Percentiles rank a stretch among this genome's conserved stretches.
Evolutionary conservation across 2,888 invertebrate genomes (phyloP).

Genomic region (Macrophya alboannulata): DNA sequence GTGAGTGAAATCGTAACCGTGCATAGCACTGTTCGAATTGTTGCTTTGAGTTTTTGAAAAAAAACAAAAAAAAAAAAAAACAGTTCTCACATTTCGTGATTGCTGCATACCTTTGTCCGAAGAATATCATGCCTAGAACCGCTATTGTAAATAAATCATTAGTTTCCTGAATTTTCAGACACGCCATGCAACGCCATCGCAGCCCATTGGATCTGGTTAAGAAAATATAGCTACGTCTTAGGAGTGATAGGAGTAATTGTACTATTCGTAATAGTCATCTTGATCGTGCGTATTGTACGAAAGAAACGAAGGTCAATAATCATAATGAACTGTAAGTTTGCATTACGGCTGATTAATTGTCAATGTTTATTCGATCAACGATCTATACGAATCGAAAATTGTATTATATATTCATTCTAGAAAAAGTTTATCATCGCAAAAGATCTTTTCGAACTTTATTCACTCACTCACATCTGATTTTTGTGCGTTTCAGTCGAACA

Average conservation of each 20-base stretch:
- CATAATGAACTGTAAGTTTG: not conserved
- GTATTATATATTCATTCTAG: not conserved
- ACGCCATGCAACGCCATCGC: not conserved
- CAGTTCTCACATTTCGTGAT: not conserved
- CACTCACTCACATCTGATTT: not conserved
- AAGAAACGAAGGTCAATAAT: not conserved
- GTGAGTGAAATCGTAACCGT: not conserved
- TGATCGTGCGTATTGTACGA: not conserved
- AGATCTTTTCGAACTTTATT: not conserved
- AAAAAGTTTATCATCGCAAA: not conserved
- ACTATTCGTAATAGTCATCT: not conserved
- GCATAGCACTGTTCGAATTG: too few relatives aligned
- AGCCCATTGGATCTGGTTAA: not conserved
- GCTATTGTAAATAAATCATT: not conserved
- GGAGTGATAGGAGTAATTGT: not conserved
- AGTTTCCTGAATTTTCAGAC: not conserved
- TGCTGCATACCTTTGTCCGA: not conserved
- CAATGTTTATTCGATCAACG: not conserved
- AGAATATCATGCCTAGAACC: too few relatives aligned
- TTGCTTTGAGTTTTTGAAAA: not conserved
- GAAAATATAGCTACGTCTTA: not conserved
- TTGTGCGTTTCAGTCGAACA: not conserved
- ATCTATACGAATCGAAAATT: not conserved
- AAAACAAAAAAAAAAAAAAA: too few relatives aligned
- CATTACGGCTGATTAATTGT: not conserved